These are phyloP conservation scores for Drosophila busckii DNA, from an alignment of 1,140 invertebrate genomes.

Conservation along the genomic window DNA sequence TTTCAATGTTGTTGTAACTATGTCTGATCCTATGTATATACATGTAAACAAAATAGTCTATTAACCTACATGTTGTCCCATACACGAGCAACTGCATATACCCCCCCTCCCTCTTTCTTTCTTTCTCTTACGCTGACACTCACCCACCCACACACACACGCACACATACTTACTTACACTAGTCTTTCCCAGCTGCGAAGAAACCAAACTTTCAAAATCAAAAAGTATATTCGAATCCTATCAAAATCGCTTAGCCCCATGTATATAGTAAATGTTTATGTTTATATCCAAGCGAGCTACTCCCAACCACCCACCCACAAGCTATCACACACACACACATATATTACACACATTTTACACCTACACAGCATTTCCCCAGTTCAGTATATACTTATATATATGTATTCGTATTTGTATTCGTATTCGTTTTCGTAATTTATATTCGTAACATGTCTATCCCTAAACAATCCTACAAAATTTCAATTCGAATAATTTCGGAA, in stretches of 20 bases:
- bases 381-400: slow-evolving; percentile 13
- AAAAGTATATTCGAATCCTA: slow-evolving; percentile 17
- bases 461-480: slow-evolving; percentile 38
- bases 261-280: slow-evolving; percentile 24
- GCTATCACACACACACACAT: neutral
- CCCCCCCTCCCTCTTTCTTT: too few relatives aligned
- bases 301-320: neutral
- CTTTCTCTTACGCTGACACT: too few relatives aligned
- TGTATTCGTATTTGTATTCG: slow-evolving; percentile 33
- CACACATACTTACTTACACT: slow-evolving; percentile 5
- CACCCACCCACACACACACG: too few relatives aligned
- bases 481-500: slow-evolving; percentile 39
- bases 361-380: neutral
- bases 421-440: slow-evolving; percentile 48
- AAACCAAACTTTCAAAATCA: slow-evolving; percentile 10
- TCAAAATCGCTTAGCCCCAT: slow-evolving; percentile 22
- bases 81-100: too few relatives aligned
- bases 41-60: slow-evolving; percentile 1
- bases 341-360: neutral
- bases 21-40: slow-evolving; percentile 6
- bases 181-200: too few relatives aligned
- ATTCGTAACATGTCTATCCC: slow-evolving; percentile 56
- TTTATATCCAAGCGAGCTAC: slow-evolving; percentile 11
- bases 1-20: slow-evolving; percentile 64
- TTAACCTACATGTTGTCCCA: too few relatives aligned